Evolutionary conservation across 1,140 invertebrate species (phyloP), one percentile per base, ranked within the genome.

Genomic region (Eriosoma lanigerum): DNA sequence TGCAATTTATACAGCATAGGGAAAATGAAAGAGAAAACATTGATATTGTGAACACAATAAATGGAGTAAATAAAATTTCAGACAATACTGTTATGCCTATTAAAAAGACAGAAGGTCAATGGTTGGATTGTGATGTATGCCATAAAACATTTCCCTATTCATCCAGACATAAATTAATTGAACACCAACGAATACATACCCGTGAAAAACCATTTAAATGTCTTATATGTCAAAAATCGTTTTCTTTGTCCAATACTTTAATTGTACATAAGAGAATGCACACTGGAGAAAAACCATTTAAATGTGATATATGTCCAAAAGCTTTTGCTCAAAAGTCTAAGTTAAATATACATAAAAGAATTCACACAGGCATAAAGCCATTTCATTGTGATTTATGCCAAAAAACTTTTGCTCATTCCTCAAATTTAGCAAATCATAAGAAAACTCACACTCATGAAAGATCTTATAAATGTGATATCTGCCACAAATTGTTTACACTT

Each of bases 171-270:
- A 62, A 81, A n/a, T 60, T 82, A 17, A 81, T 78, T 12, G 62
- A 56, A 24, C 91, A 92, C 84, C 85, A 90, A 54, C 85, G 92
- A 70, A 91, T 90, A 80, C 92, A 93, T 82, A 92, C 92, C 2
- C 91, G 91, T 82, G 91, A 93, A 81, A 93, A 93, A 83, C 93
- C 93, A 3, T 93, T 92, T 84, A 87, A 88, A 50, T 94, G 93
- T 84, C 87, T 89, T 24, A 86, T 88, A 81, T 94, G 93, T 84
- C 86, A 73, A 54, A 73, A 73, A 73, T 72, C 81, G 10, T 81
- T 81, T 29, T 60, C 81, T 10, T 38, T 72, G 6, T 54, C 66
- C 9, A 72, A 50, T 32, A 73, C 70, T 3, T 73, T 84, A n/a
- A 82, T 82, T n/a, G 83, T 84, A 50, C 89, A 90, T 82, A 87